Evolutionary conservation across 2,888 invertebrate species (phyloP).

Genomic region (Vesta saturnalis): DNA sequence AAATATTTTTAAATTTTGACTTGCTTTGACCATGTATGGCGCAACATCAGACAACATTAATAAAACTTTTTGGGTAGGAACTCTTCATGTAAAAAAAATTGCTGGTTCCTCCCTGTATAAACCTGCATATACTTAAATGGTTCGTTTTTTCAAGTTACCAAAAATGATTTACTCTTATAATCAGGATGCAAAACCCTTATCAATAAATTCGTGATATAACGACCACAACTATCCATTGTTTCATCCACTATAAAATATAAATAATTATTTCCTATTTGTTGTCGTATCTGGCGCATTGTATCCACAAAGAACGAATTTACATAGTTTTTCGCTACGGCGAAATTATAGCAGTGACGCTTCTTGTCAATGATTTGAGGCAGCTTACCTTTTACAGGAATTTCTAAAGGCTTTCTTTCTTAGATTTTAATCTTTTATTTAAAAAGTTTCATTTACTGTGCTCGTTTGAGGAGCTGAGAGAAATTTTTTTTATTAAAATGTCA

Average conservation of each 20-base stretch:
- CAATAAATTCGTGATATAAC: not conserved
- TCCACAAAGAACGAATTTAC: too few relatives aligned
- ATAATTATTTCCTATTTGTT: conserved; percentile 1
- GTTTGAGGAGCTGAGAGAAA: too few relatives aligned
- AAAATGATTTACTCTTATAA: not conserved
- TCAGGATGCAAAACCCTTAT: not conserved
- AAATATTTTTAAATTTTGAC: conserved; percentile 5
- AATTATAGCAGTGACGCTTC: too few relatives aligned
- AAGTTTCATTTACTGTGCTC: too few relatives aligned
- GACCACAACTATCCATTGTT: not conserved
- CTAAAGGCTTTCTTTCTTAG: too few relatives aligned
- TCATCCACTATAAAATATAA: not conserved
- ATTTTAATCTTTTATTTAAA: too few relatives aligned
- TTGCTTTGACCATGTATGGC: not conserved
- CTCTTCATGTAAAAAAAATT: not conserved
- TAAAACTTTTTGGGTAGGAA: not conserved
- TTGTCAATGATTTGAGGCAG: too few relatives aligned
- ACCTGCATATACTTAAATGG: not conserved
- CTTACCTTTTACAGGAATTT: too few relatives aligned
- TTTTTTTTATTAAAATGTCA: too few relatives aligned
- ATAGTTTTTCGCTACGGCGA: too few relatives aligned
- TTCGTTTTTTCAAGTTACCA: not conserved
- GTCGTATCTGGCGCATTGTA: conserved; percentile 4
- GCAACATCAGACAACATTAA: not conserved
- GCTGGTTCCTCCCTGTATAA: not conserved